Evolutionary conservation across 1,140 invertebrate genomes (phyloP), one percentile per base, ranked within the genome.

Genomic region (Teleogryllus occipitalis): DNA sequence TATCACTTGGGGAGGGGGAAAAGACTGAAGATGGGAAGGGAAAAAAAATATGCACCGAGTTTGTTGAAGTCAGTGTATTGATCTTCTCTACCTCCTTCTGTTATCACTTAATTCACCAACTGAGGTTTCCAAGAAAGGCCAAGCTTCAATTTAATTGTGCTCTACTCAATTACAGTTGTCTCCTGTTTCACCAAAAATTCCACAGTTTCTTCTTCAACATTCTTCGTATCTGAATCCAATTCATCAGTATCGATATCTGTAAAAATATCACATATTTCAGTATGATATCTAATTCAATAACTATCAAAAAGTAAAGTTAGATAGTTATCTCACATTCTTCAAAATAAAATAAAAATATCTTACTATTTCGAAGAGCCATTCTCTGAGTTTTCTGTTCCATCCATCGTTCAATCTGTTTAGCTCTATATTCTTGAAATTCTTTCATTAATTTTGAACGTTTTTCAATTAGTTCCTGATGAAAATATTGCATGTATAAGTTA

Each of bases 171-270:
- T 81, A 94, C 87, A 22, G 92, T 94, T 82, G 91, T 91, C 91
- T 98, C 97, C 89, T 98, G 96, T 90, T 98, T 98, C 84, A 98
- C 91, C 89, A 99, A 95, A 92, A 98, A 98, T 93, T 98, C 97
- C 83, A 98, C 93, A 84, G 94, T 90, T 90, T 98, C 97, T 85
- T 98, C 97, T 85, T 97, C 96, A 83, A 97, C 91, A 84, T 97
- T 96, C 82, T 93, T 92, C 54, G 91, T 91, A 83, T 97, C 93
- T 74, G 91, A 93, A 85, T 94, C 93, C 81, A 97, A 87, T 85
- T 94, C 93, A 87, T 99, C 97, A 10, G 96, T 98, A 84, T 98
- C 96, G 81, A 97, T 90, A 86, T 95, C 96, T 98, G 87, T 80
- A 79, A 79, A 46, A 39, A 39, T 39, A 39, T 39, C 27, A 39